phyloP scores from a whole-genome alignment of 2,888 invertebrate species.

The Pachliopta kotzebuea region DNA sequence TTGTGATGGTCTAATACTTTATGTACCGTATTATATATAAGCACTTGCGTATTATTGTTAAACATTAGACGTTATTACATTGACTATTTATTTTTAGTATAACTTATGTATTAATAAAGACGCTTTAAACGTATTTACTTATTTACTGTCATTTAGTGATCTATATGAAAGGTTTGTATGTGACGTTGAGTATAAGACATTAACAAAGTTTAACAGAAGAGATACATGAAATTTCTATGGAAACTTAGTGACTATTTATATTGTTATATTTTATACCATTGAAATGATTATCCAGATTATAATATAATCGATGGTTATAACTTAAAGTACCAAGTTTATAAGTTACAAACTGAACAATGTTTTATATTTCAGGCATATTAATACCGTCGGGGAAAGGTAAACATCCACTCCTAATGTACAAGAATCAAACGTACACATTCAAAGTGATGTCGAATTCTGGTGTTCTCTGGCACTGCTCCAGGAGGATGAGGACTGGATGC shows the following conservation, averaged over 20 bases:
- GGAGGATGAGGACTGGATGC: conserved; percentile 57
- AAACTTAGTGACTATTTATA: no score
- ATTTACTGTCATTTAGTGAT: neutral
- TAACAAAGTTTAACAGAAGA: no score
- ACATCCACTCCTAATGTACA: conserved; percentile 56
- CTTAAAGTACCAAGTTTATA: no score
- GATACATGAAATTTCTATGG: no score
- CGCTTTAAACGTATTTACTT: conserved; percentile 14
- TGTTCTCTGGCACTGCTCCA: conserved; percentile 62
- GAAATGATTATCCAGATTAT: no score
- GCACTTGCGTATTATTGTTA: conserved; percentile 8
- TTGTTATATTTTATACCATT: no score
- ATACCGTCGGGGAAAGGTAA: conserved; percentile 63
- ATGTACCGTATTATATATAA: conserved; percentile 5
- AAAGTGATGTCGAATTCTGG: conserved; percentile 50
- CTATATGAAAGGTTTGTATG: no score
- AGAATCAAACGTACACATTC: conserved; percentile 53
- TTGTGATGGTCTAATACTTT: neutral
- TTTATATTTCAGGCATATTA: conserved; percentile 45
- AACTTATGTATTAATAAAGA: conserved; percentile 20
- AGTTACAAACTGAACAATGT: neutral
- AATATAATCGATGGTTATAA: no score
- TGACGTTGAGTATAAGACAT: no score
- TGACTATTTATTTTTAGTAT: conserved; percentile 19
- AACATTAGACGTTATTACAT: conserved; percentile 6